A percentile compares a stretch with the other conserved stretches of the same genome.
Evolutionary conservation across 2,797 vertebrate species (phyloP).

Genomic region (Clarias pachynema): DNA sequence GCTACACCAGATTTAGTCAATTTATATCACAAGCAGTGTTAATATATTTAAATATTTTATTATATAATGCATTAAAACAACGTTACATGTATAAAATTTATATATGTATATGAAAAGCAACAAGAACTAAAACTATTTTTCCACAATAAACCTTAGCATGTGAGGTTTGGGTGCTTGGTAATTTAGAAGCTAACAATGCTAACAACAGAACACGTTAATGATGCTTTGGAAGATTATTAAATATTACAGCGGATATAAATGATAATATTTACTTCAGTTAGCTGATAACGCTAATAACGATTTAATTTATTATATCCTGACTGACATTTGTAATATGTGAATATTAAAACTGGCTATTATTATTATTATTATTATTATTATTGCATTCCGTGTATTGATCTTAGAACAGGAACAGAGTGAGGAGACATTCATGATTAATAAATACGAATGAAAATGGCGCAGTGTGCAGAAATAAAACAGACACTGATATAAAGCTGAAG

Average conservation of each 20-base stretch:
- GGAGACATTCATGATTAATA: neutral
- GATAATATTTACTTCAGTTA: no score
- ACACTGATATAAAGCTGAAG: neutral
- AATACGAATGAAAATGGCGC: slow-evolving; percentile 16
- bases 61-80: neutral
- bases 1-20: neutral
- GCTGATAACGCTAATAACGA: no score
- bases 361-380: neutral
- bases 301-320: neutral
- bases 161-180: neutral
- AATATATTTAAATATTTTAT: neutral
- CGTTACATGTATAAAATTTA: accelerated
- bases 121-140: no score
- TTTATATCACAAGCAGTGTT: neutral
- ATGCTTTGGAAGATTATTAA: neutral
- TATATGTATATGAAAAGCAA: neutral
- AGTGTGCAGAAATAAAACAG: neutral
- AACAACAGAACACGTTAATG: slow-evolving; percentile 5
- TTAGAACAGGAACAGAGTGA: no score
- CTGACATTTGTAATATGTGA: neutral
- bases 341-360: neutral
- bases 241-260: neutral
- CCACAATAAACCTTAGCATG: neutral
- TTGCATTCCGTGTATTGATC: neutral
- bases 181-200: neutral